Evolutionary conservation across 2,888 invertebrate genomes (phyloP).

Genomic region (Synergus itoensis): DNA sequence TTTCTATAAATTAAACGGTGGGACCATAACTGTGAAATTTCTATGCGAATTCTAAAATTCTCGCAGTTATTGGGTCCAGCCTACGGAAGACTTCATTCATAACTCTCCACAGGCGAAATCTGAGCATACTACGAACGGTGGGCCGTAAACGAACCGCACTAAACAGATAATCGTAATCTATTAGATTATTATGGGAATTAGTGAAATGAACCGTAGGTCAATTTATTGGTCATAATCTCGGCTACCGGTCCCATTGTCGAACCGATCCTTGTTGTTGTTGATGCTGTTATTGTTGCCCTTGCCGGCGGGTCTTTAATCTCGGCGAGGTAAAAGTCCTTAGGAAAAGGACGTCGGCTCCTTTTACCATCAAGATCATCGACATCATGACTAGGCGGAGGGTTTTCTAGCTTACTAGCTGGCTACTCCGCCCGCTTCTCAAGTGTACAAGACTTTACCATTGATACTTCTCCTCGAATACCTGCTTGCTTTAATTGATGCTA

Average conservation of each 20-base stretch:
- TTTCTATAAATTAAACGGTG: not conserved
- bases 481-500: conserved; percentile 71
- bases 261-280: conserved; percentile 59
- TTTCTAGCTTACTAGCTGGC: conserved; percentile 47
- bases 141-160: conserved; percentile 73
- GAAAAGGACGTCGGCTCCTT: conserved; percentile 66
- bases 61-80: conserved; percentile 24
- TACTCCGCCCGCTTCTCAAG: conserved; percentile 48
- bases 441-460: conserved; percentile 58
- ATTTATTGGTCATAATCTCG: conserved; percentile 77
- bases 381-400: conserved; percentile 48
- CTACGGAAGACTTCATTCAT: conserved; percentile 58
- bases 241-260: conserved; percentile 66
- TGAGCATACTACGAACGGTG: conserved; percentile 52
- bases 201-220: conserved; percentile 76
- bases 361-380: conserved; percentile 64
- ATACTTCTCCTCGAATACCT: conserved; percentile 59
- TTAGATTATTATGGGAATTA: conserved; percentile 77
- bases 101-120: conserved; percentile 49
- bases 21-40: conserved; percentile 24
- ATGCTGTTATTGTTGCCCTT: conserved; percentile 62
- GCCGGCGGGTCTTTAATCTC: conserved; percentile 71
- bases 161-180: conserved; percentile 78
- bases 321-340: conserved; percentile 61
- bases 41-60: conserved; percentile 1